These are phyloP conservation scores for Scleropages formosus DNA, from an alignment of 2,797 vertebrate species.

Conservation along the genomic window DNA sequence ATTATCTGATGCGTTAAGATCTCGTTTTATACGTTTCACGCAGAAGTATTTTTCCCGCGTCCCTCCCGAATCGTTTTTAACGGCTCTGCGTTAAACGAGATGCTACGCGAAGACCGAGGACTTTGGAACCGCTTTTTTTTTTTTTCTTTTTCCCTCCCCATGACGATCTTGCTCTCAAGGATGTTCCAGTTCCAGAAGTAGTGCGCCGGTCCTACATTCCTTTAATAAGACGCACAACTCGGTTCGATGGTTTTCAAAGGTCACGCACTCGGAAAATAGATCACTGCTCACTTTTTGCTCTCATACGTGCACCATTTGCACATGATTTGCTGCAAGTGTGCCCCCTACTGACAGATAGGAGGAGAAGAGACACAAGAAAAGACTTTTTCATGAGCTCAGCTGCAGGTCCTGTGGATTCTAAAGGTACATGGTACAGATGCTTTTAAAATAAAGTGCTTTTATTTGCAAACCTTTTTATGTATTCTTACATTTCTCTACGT, in stretches of 20 bases:
- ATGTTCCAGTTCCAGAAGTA: neutral
- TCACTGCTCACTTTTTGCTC: no score
- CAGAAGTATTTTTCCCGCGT: constrained; percentile 5
- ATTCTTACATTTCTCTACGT: no score
- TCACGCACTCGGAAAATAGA: neutral
- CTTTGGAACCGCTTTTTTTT: neutral
- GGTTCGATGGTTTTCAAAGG: neutral
- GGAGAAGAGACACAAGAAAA: no score
- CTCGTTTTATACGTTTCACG: constrained; percentile 18
- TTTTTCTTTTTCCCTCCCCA: no score
- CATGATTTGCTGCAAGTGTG: neutral
- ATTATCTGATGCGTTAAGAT: constrained; percentile 31
- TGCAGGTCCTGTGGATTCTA: no score
- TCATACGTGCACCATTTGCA: no score
- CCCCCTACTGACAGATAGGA: neutral
- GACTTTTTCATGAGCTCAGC: no score
- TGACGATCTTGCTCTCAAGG: constrained; percentile 1
- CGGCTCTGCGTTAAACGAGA: constrained; percentile 30
- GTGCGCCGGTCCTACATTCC: neutral
- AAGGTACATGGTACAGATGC: no score
- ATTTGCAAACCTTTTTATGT: no score
- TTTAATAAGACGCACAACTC: neutral
- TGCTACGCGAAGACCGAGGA: constrained; percentile 12
- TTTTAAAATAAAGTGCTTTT: no score
- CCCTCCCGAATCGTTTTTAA: constrained; percentile 30